Conservation (phyloP, 2,888 invertebrate species). For the Macrophya annulata region DNA sequence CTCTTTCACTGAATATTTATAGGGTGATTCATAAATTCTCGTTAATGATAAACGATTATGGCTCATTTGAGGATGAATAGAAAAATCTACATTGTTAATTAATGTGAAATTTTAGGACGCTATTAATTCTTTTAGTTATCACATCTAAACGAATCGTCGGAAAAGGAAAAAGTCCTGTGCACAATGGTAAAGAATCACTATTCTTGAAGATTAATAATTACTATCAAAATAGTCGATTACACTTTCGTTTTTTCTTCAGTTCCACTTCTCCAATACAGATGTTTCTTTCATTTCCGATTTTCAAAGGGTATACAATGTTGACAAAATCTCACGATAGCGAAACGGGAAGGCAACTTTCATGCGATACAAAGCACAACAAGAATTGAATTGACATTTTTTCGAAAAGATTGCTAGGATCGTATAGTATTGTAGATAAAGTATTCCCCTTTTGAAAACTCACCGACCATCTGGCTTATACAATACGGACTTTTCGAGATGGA, state of each 20-base stretch:
- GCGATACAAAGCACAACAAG: not conserved
- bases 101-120: not conserved
- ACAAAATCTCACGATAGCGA: not conserved
- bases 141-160: not conserved
- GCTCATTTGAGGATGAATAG: not conserved
- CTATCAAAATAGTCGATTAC: not conserved
- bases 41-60: not conserved
- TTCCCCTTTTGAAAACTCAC: conserved; percentile 2
- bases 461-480: conserved; percentile 29
- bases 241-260: not conserved
- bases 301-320: not conserved
- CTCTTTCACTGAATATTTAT: not conserved
- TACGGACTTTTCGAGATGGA: conserved; percentile 14
- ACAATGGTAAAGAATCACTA: not conserved
- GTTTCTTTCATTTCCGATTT: not conserved
- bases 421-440: conserved; percentile 9
- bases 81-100: not conserved
- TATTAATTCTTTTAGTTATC: not conserved
- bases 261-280: not conserved
- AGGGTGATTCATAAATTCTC: not conserved
- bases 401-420: conserved; percentile 24
- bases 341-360: not conserved
- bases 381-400: conserved; percentile 27
- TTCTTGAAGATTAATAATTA: not conserved
- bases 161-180: not conserved